Conservation (phyloP, 2,888 invertebrate species). For the Dastarcus helophoroides region DNA sequence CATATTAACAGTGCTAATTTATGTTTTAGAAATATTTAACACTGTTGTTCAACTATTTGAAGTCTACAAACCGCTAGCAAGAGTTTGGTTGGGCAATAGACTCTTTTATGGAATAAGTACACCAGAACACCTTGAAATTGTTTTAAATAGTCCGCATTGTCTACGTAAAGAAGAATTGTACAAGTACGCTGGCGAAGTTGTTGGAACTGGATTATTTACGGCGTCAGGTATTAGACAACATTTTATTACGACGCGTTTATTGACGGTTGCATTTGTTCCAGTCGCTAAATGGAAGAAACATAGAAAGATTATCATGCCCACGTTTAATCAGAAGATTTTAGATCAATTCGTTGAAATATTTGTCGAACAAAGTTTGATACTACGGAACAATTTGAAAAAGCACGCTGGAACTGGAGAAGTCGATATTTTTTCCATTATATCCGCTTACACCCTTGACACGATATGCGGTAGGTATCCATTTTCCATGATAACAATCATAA, state of each 20-base stretch:
- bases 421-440: constrained; percentile 43
- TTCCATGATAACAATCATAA: no score
- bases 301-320: constrained; percentile 47
- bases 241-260: no score
- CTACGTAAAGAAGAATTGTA: constrained; percentile 16
- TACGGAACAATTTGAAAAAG: constrained; percentile 38
- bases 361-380: constrained; percentile 43
- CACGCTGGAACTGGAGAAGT: constrained; percentile 34
- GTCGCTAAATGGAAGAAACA: constrained; percentile 49
- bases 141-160: constrained; percentile 14
- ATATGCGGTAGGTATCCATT: constrained; percentile 43
- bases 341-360: constrained; percentile 51
- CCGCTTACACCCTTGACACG: constrained; percentile 48
- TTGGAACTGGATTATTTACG: constrained; percentile 16
- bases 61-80: not conserved
- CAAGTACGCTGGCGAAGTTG: constrained; percentile 10
- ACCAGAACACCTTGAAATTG: constrained; percentile 14
- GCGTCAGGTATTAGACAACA: constrained; percentile 19
- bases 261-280: constrained; percentile 18
- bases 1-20: not conserved
- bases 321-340: constrained; percentile 51
- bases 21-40: not conserved
- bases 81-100: constrained; percentile 13
- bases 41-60: not conserved
- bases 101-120: constrained; percentile 11